Evolutionary conservation across 2,797 vertebrate species (phyloP).

Genomic region (Dromococcyx pavoninus): DNA sequence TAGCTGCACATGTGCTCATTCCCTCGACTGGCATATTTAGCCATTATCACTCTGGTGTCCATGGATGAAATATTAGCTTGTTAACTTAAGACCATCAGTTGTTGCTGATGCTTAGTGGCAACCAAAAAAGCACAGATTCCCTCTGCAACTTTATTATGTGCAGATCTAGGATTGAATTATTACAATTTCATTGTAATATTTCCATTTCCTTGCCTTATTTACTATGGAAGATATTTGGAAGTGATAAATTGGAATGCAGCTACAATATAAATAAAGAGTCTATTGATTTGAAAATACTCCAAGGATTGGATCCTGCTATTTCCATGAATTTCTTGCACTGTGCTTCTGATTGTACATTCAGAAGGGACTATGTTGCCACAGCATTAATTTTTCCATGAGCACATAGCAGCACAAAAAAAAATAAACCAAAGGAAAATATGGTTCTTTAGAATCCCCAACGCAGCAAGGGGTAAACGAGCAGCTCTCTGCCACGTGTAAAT

Average conservation of each 20-base stretch:
- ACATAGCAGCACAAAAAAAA: not conserved
- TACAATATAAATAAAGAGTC: slow-evolving; percentile 36
- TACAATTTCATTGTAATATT: slow-evolving; percentile 40
- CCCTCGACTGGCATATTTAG: slow-evolving; percentile 77
- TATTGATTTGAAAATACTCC: not conserved
- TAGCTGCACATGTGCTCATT: slow-evolving; percentile 79
- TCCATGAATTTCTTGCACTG: slow-evolving; percentile 5
- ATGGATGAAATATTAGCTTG: slow-evolving; percentile 83
- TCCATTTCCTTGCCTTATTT: slow-evolving; percentile 35
- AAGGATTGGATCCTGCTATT: slow-evolving; percentile 14
- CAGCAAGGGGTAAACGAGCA: not conserved
- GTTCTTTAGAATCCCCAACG: not conserved
- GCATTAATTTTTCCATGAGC: slow-evolving; percentile 45
- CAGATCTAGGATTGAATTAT: slow-evolving; percentile 34
- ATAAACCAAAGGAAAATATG: not conserved
- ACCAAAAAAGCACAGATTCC: slow-evolving; percentile 60
- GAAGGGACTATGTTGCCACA: not conserved
- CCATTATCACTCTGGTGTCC: slow-evolving; percentile 78
- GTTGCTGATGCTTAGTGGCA: slow-evolving; percentile 69
- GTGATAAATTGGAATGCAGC: slow-evolving; percentile 20
- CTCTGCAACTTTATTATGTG: slow-evolving; percentile 65
- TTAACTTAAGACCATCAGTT: slow-evolving; percentile 78
- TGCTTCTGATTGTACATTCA: not conserved
- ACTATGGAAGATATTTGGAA: slow-evolving; percentile 22
- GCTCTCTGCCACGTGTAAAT: not conserved